phyloP scores from a whole-genome alignment of 2,888 invertebrate species.

The Leptogaster cylindrica region DNA sequence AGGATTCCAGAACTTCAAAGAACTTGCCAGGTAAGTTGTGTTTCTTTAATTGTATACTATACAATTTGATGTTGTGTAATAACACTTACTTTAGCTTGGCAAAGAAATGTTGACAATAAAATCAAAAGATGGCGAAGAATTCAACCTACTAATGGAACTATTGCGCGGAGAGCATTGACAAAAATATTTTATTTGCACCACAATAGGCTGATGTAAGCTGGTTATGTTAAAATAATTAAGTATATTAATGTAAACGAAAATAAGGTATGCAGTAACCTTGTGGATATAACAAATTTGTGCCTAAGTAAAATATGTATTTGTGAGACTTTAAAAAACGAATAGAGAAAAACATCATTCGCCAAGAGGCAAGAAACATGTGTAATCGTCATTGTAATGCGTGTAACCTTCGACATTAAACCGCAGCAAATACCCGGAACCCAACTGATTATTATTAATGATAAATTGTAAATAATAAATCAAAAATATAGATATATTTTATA shows the following conservation, averaged over 20 bases:
- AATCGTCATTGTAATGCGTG: background rate
- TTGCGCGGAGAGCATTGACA: slow-evolving; percentile 87
- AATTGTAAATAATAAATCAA: slow-evolving; percentile 27
- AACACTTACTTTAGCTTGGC: slow-evolving; percentile 72
- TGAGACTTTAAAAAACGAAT: background rate
- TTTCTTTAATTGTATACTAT: too few species aligned
- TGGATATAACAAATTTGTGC: slow-evolving; percentile 34
- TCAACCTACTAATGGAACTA: slow-evolving; percentile 95
- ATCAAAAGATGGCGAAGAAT: slow-evolving; percentile 88
- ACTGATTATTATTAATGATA: too few species aligned
- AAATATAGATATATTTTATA: slow-evolving; percentile 38
- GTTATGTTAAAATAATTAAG: too few species aligned
- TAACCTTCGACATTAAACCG: background rate
- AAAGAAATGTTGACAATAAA: slow-evolving; percentile 91
- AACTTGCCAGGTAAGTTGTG: slow-evolving; percentile 79
- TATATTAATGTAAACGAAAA: too few species aligned
- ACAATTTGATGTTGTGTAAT: background rate
- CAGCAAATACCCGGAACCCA: too few species aligned
- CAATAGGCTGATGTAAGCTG: slow-evolving; percentile 8
- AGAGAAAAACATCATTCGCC: slow-evolving; percentile 13
- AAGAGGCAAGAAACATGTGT: slow-evolving; percentile 7
- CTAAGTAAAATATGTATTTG: slow-evolving; percentile 1
- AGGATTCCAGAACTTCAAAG: slow-evolving; percentile 94
- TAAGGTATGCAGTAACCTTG: too few species aligned
- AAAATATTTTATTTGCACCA: slow-evolving; percentile 45